Evolutionary conservation across 2,113 vertebrate species (phyloP).

Genomic region (Burhinus oedicnemus): DNA sequence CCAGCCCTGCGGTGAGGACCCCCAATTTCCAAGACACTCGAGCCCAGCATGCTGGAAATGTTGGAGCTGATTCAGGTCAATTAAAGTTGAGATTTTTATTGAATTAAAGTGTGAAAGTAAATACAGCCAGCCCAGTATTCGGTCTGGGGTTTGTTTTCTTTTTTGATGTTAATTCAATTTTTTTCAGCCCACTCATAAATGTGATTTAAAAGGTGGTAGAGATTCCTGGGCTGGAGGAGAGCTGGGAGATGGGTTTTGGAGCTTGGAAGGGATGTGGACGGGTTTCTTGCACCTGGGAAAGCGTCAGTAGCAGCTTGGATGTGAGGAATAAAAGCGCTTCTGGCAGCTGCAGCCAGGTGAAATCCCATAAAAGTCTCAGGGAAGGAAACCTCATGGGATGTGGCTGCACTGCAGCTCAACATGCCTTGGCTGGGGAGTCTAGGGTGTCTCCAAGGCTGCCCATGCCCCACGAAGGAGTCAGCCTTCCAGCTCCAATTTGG

Average conservation of each 20-base stretch:
- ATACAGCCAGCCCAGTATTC: background rate
- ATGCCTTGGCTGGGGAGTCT: background rate
- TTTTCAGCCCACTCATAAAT: background rate
- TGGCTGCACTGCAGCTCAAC: background rate
- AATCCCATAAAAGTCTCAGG: background rate
- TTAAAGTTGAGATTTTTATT: slow-evolving; percentile 9
- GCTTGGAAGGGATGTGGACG: background rate
- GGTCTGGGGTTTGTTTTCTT: background rate
- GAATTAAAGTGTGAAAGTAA: slow-evolving; percentile 34
- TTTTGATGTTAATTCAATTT: background rate
- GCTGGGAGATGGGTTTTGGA: background rate
- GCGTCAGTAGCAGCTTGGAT: rapidly evolving
- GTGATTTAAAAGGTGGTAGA: background rate
- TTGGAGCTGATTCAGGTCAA: background rate
- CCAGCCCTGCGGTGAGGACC: background rate
- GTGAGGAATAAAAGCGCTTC: background rate
- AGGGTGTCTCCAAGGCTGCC: background rate
- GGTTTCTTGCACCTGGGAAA: background rate
- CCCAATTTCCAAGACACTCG: background rate
- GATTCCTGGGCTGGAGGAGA: background rate
- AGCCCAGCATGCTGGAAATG: background rate
- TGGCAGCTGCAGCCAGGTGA: background rate
- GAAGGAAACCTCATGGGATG: background rate
- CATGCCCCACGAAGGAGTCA: background rate
- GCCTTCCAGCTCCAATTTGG: rapidly evolving